These are phyloP conservation scores for Scaptomyza reducta DNA, from an alignment of 2,888 invertebrate species.

Conservation along the genomic window DNA sequence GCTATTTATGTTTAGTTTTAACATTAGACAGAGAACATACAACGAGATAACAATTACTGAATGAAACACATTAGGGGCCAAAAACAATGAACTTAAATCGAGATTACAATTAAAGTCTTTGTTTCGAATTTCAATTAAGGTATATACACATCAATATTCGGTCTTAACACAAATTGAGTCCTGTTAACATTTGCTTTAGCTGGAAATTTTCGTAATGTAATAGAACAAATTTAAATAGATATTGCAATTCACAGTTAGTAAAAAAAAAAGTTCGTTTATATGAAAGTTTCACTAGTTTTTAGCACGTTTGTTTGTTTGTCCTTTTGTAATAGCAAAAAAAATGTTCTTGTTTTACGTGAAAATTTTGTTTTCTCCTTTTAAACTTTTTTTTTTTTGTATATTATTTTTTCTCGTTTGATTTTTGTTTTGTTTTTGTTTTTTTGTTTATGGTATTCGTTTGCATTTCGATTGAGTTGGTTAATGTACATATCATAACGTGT, in stretches of 20 bases:
- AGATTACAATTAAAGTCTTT: slow-evolving; percentile 73
- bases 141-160: not conserved
- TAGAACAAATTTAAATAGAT: slow-evolving; percentile 34
- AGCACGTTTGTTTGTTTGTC: slow-evolving; percentile 31
- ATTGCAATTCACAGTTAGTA: slow-evolving; percentile 46
- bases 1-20: slow-evolving; percentile 28
- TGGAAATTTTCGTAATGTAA: slow-evolving; percentile 52
- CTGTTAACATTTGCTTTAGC: slow-evolving; percentile 63
- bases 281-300: slow-evolving; percentile 57
- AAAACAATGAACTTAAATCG: slow-evolving; percentile 56
- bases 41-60: slow-evolving; percentile 75
- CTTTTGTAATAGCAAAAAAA: slow-evolving; percentile 33
- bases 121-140: slow-evolving; percentile 57
- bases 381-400: slow-evolving; percentile 21
- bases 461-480: slow-evolving; percentile 65
- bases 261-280: slow-evolving; percentile 69
- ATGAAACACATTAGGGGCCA: slow-evolving; percentile 27
- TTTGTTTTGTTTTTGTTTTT: slow-evolving; percentile 42
- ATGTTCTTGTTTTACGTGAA: slow-evolving; percentile 33
- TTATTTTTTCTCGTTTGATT: slow-evolving; percentile 41
- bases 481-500: slow-evolving; percentile 38
- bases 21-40: slow-evolving; percentile 63
- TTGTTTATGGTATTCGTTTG: slow-evolving; percentile 71
- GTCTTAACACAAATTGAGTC: slow-evolving; percentile 71
- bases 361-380: slow-evolving; percentile 21